These are phyloP conservation scores for Sphecodes monilicornis DNA, from an alignment of 2,888 invertebrate species.

Conservation along the genomic window DNA sequence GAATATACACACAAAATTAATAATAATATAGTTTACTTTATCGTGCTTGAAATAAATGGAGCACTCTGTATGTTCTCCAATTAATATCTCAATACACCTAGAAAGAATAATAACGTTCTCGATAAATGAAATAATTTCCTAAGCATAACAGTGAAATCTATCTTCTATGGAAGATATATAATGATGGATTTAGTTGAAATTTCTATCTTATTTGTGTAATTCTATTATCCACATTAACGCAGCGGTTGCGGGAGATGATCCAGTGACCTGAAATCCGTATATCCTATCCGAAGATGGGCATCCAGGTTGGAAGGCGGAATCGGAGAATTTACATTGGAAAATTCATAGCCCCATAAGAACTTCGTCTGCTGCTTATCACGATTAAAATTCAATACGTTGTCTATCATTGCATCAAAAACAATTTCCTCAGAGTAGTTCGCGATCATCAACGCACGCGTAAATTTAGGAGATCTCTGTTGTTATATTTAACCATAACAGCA, in stretches of 20 bases:
- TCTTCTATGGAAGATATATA: neutral
- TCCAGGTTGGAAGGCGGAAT: constrained; percentile 42
- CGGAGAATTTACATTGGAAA: constrained; percentile 34
- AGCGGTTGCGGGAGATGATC: neutral
- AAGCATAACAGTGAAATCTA: neutral
- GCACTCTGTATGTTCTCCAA: neutral
- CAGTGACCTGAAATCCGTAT: constrained; percentile 38
- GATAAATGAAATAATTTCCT: neutral
- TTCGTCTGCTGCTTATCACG: neutral
- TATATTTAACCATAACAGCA: neutral
- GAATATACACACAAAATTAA: neutral
- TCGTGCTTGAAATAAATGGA: neutral
- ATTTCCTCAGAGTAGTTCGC: neutral
- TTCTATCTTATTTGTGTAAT: neutral
- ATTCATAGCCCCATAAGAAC: constrained; percentile 24
- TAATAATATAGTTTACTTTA: neutral
- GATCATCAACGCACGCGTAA: neutral
- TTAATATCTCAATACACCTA: neutral
- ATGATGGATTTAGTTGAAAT: neutral
- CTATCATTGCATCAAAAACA: neutral
- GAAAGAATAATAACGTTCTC: neutral
- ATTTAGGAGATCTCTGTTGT: neutral
- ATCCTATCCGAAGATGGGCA: constrained; percentile 39
- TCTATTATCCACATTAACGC: neutral
- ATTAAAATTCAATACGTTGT: neutral